These are phyloP conservation scores for Zosterops hypoxanthus DNA, from an alignment of 2,113 vertebrate species.

Conservation along the genomic window DNA sequence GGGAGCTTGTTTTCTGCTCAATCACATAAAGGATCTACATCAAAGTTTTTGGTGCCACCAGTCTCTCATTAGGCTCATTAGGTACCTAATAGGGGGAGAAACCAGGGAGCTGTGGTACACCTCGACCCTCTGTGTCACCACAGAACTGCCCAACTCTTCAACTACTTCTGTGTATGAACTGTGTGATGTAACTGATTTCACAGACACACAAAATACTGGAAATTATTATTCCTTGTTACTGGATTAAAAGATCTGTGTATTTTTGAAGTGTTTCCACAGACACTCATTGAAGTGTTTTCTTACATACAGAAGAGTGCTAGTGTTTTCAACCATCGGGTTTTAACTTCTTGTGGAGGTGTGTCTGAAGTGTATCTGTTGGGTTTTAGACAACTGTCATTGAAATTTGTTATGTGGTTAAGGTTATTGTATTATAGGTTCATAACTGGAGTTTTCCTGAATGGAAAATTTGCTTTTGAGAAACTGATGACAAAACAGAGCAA, in stretches of 20 bases:
- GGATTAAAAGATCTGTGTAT: not conserved
- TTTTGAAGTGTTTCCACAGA: not conserved
- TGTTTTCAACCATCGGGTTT: not conserved
- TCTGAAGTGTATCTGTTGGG: not conserved
- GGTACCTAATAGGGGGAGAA: not conserved
- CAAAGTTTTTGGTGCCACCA: not conserved
- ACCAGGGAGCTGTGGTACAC: not conserved
- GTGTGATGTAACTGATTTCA: not conserved
- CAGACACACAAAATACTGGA: not conserved
- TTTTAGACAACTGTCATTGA: not conserved
- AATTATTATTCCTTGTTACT: not conserved
- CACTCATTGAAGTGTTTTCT: not conserved
- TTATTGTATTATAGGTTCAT: not conserved
- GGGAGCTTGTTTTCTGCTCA: not conserved
- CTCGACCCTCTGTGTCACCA: not conserved
- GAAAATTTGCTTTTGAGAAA: not conserved
- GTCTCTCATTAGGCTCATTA: not conserved
- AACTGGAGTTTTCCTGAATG: not conserved
- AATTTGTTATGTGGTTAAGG: not conserved
- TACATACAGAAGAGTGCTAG: not conserved
- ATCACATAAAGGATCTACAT: not conserved
- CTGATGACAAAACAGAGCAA: not conserved
- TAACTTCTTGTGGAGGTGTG: not conserved
- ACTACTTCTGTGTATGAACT: rapidly evolving
- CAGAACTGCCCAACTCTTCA: not conserved